These are phyloP conservation scores for Nomia melanderi DNA, from an alignment of 1,140 invertebrate species.

Conservation along the genomic window DNA sequence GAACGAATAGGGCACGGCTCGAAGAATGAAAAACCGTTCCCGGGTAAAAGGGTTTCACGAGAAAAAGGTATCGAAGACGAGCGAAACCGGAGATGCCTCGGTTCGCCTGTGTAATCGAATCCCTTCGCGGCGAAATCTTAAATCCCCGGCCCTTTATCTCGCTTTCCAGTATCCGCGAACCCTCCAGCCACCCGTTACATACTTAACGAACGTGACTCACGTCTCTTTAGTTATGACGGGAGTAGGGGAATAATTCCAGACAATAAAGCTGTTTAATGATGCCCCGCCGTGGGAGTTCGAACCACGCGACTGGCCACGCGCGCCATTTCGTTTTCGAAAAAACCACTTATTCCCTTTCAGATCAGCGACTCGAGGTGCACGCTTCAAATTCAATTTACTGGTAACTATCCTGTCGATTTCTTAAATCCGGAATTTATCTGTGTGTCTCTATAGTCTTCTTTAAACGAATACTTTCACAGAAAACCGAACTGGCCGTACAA, in stretches of 20 bases:
- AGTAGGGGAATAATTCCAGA: constrained; percentile 63
- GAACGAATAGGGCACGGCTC: background rate
- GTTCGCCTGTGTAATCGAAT: constrained; percentile 39
- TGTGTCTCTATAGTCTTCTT: no score
- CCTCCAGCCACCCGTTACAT: constrained; percentile 54
- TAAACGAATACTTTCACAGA: no score
- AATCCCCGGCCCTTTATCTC: constrained; percentile 29
- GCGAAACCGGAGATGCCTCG: constrained; percentile 42
- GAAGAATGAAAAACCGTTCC: constrained; percentile 5
- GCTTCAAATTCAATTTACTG: no score
- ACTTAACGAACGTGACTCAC: constrained; percentile 65
- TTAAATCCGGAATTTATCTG: no score
- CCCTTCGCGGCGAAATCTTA: constrained; percentile 41
- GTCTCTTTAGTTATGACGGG: constrained; percentile 42
- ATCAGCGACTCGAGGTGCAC: background rate
- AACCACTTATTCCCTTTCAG: background rate
- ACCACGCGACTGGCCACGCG: background rate
- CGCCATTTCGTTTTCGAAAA: background rate
- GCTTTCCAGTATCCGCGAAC: constrained; percentile 41
- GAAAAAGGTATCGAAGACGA: constrained; percentile 35
- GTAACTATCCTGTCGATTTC: no score
- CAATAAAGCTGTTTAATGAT: constrained; percentile 66
- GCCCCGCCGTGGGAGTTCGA: constrained; percentile 31
- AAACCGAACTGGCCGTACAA: no score
- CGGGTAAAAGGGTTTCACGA: constrained; percentile 8